These are phyloP conservation scores for Ditula angustiorana DNA, from an alignment of 2,888 invertebrate genomes.

Conservation along the genomic window DNA sequence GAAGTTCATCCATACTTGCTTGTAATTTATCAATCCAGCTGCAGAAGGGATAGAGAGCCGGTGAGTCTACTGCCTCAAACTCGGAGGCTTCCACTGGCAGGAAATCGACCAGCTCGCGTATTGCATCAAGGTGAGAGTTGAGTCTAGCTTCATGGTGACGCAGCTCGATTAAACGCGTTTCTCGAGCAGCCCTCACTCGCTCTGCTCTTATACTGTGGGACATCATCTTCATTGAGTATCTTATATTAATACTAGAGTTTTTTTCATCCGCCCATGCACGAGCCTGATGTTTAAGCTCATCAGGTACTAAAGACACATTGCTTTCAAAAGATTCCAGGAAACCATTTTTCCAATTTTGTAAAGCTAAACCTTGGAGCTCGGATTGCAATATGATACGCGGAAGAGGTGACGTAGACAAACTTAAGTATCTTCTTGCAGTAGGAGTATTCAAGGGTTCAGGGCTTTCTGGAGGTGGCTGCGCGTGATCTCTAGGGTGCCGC, in stretches of 20 bases:
- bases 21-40: slow-evolving; percentile 59
- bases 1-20: slow-evolving; percentile 52
- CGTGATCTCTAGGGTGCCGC: slow-evolving; percentile 57
- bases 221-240: slow-evolving; percentile 66
- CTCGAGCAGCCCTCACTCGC: slow-evolving; percentile 60
- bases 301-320: slow-evolving; percentile 59
- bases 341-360: slow-evolving; percentile 70
- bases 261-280: slow-evolving; percentile 67
- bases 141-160: slow-evolving; percentile 64
- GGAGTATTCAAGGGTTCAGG: background rate
- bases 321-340: slow-evolving; percentile 70
- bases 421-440: slow-evolving; percentile 3
- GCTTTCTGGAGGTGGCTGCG: background rate
- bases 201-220: slow-evolving; percentile 68
- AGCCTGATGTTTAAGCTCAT: slow-evolving; percentile 62
- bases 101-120: slow-evolving; percentile 56
- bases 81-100: slow-evolving; percentile 58
- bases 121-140: slow-evolving; percentile 65
- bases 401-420: slow-evolving; percentile 46
- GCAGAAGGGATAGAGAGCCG: slow-evolving; percentile 64
- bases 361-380: slow-evolving; percentile 61
- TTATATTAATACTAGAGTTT: slow-evolving; percentile 58
- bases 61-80: slow-evolving; percentile 57
- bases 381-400: slow-evolving; percentile 65
- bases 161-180: slow-evolving; percentile 61